A percentile compares a stretch with the other conserved stretches of the same genome.
Evolutionary conservation across 2,888 invertebrate genomes (phyloP).

Genomic region (Drosophila mimica): DNA sequence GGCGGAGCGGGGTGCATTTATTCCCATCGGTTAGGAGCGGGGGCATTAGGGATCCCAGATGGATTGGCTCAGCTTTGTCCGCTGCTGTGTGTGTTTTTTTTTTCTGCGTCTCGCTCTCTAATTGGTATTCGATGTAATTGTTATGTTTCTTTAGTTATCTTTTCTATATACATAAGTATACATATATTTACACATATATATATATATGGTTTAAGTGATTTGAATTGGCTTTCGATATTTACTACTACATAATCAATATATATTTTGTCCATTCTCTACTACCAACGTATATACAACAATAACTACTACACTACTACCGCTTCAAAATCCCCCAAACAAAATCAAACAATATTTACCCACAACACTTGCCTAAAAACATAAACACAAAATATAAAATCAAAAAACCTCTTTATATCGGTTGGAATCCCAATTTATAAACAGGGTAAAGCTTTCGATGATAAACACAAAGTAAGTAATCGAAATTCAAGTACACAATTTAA

Average conservation of each 20-base stretch:
- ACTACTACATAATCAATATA: slow-evolving; percentile 42
- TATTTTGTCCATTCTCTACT: slow-evolving; percentile 68
- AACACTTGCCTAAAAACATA: slow-evolving; percentile 18
- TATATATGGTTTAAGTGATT: slow-evolving; percentile 49
- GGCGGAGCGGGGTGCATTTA: neutral
- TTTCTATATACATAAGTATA: neutral
- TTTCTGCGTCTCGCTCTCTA: slow-evolving; percentile 57
- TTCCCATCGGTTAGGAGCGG: neutral
- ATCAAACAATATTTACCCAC: slow-evolving; percentile 32
- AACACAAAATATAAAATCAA: slow-evolving; percentile 35
- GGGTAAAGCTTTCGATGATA: slow-evolving; percentile 83
- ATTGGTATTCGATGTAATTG: slow-evolving; percentile 57
- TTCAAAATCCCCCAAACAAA: slow-evolving; percentile 30
- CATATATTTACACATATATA: neutral
- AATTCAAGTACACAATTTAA: slow-evolving; percentile 35
- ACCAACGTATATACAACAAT: slow-evolving; percentile 45
- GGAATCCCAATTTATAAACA: slow-evolving; percentile 64
- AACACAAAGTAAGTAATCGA: slow-evolving; percentile 81
- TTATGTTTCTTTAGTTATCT: slow-evolving; percentile 37
- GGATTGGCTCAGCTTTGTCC: slow-evolving; percentile 17
- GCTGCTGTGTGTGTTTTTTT: slow-evolving; percentile 64
- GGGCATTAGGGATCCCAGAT: neutral
- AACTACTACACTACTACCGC: slow-evolving; percentile 58
- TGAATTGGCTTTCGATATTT: slow-evolving; percentile 62
- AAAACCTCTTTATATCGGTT: slow-evolving; percentile 51